Percentiles rank a stretch among this genome's conserved stretches.
Conservation (phyloP, 2,797 vertebrate genomes). For the Danionella dracula region DNA sequence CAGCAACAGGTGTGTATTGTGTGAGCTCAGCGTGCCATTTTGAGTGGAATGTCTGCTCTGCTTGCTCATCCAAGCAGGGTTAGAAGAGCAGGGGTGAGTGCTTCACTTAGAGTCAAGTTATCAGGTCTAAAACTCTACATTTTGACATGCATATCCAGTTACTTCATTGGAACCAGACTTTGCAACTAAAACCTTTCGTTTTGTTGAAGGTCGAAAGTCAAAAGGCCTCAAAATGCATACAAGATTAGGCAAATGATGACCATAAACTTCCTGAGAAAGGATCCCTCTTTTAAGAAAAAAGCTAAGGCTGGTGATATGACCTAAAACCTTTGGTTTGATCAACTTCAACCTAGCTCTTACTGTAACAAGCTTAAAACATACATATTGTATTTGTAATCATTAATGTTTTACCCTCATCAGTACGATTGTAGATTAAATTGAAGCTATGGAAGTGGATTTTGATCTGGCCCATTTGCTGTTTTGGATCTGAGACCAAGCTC, state of each 20-base stretch:
- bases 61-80: not conserved
- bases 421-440: constrained; percentile 42
- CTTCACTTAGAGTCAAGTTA: not conserved
- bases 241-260: not conserved
- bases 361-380: no score
- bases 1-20: constrained; percentile 36
- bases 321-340: no score
- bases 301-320: no score
- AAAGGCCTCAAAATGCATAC: not conserved
- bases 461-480: constrained; percentile 33
- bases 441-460: constrained; percentile 42
- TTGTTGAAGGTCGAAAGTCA: not conserved
- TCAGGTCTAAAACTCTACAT: not conserved
- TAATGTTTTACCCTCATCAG: no score
- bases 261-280: no score
- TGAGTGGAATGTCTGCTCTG: constrained; percentile 19
- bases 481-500: constrained; percentile 37
- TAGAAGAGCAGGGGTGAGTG: not conserved
- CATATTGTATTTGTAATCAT: no score
- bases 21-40: constrained; percentile 5
- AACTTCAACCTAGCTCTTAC: no score
- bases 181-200: not conserved
- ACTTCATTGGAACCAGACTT: not conserved
- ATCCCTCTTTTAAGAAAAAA: no score
- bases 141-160: not conserved